Evolutionary conservation across 2,113 vertebrate species (phyloP).

Genomic region (Zosterops lateralis): DNA sequence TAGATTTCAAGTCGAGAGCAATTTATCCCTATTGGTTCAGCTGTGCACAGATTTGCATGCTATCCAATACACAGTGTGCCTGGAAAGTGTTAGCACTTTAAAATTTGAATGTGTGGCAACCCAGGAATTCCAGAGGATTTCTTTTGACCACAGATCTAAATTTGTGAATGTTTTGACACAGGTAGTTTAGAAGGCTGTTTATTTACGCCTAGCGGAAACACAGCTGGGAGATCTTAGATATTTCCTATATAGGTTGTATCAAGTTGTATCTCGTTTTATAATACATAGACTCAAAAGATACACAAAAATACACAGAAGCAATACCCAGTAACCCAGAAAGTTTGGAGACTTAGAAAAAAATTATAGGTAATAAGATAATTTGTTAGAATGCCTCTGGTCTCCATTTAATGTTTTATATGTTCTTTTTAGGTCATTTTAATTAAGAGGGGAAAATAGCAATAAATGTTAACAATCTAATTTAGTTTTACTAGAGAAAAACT

Average conservation of each 20-base stretch:
- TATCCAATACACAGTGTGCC: background rate
- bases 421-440: constrained; percentile 11
- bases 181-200: background rate
- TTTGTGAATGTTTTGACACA: background rate
- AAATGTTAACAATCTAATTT: constrained; percentile 45
- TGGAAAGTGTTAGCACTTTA: background rate
- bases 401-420: background rate
- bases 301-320: background rate
- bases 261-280: accelerated
- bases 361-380: constrained; percentile 5
- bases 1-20: background rate
- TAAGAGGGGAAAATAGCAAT: constrained; percentile 34
- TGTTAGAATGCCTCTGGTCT: background rate
- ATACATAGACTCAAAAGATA: background rate
- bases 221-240: background rate
- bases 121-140: background rate
- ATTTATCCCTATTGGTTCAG: background rate
- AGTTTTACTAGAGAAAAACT: constrained; percentile 29
- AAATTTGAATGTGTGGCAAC: background rate
- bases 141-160: background rate
- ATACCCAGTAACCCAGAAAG: background rate
- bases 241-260: background rate
- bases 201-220: background rate
- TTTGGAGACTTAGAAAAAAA: background rate
- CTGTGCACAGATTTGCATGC: background rate